Conservation (phyloP, 1,140 invertebrate genomes). For the Tyrophagus putrescentiae region DNA sequence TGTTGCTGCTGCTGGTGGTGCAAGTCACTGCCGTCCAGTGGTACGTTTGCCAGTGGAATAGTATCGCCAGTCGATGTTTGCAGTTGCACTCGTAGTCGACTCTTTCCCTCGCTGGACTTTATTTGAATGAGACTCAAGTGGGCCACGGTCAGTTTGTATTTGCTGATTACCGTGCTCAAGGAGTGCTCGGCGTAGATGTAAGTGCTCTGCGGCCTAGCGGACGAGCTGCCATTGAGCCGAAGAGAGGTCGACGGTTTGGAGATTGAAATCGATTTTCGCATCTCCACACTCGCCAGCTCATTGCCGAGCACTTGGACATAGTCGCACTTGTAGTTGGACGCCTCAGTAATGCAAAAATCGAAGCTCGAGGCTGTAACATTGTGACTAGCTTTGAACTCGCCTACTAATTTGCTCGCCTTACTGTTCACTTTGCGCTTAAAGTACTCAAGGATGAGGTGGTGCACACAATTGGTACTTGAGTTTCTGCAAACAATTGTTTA, state of each 20-base stretch:
- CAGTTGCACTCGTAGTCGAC: neutral
- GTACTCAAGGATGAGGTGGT: constrained; percentile 9
- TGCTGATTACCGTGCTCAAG: neutral
- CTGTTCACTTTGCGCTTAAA: neutral
- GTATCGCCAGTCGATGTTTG: neutral
- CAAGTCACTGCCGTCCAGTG: no score
- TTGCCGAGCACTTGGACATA: constrained; percentile 12
- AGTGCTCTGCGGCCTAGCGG: neutral
- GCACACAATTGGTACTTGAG: constrained; percentile 7
- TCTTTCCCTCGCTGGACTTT: neutral
- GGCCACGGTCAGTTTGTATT: constrained; percentile 3
- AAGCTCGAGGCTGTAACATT: constrained; percentile 1
- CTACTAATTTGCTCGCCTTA: neutral
- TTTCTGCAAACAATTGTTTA: constrained; percentile 3
- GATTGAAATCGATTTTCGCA: constrained; percentile 8
- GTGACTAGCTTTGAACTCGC: neutral
- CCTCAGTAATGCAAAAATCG: constrained; percentile 6
- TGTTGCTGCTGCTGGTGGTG: no score
- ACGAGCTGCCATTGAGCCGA: no score
- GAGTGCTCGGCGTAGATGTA: neutral
- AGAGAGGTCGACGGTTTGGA: neutral
- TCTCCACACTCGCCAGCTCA: neutral
- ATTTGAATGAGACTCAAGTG: constrained; percentile 9
- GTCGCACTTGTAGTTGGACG: neutral
- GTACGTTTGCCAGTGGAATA: neutral